Conservation (phyloP, 2,113 vertebrate species). For the Neogobius melanostomus region DNA sequence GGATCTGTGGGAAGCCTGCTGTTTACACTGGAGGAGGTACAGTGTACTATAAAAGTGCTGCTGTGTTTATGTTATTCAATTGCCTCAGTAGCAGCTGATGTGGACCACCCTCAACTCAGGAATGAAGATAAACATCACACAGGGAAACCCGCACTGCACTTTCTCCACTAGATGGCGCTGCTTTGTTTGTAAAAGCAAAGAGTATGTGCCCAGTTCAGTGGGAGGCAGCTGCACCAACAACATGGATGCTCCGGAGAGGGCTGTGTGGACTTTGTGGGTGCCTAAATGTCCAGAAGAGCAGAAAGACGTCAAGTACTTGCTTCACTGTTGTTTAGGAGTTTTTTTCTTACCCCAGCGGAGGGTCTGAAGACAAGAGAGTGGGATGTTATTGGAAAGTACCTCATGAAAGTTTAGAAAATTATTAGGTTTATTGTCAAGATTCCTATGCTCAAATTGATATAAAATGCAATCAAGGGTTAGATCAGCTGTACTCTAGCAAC, state of each 20-base stretch:
- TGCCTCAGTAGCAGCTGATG: constrained; percentile 21
- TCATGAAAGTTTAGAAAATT: too few species aligned
- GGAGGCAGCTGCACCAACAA: constrained; percentile 15
- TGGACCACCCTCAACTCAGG: constrained; percentile 26
- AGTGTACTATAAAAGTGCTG: neutral
- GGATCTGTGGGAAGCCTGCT: neutral
- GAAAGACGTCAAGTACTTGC: neutral
- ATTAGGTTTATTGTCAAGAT: too few species aligned
- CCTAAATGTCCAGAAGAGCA: neutral
- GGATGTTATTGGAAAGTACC: too few species aligned
- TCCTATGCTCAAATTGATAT: too few species aligned
- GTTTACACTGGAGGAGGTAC: neutral
- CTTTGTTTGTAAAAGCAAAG: constrained; percentile 14
- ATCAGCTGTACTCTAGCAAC: too few species aligned
- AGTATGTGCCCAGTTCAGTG: neutral
- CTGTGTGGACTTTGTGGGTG: constrained; percentile 14
- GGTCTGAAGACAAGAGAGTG: too few species aligned
- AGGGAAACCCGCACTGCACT: neutral
- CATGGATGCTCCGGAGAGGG: constrained; percentile 6
- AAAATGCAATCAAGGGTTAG: too few species aligned
- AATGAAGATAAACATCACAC: constrained; percentile 21
- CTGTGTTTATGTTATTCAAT: neutral
- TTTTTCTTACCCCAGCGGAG: neutral
- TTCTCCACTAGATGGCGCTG: constrained; percentile 65
- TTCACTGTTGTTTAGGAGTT: neutral